Conservation (phyloP, 2,888 invertebrate genomes). For the Listrodromus nycthemerus region DNA sequence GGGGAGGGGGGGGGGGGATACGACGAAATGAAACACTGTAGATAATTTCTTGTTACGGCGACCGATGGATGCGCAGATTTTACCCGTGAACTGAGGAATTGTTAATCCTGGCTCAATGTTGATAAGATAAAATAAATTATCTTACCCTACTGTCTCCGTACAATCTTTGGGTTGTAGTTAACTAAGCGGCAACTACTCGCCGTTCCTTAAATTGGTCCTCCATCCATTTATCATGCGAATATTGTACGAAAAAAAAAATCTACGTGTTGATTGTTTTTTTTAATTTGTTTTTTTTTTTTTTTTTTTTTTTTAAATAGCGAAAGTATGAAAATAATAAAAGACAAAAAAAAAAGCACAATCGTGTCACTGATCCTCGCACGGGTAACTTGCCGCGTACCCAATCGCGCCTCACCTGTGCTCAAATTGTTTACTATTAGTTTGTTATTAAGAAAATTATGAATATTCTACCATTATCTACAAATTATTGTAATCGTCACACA, state of each 20-base stretch:
- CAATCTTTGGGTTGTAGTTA: constrained; percentile 7
- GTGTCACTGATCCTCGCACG: constrained; percentile 25
- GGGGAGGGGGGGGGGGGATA: constrained; percentile 21
- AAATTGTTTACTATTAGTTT: constrained; percentile 83
- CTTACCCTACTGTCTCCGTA: background rate
- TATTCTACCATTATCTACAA: constrained; percentile 70
- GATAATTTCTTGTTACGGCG: constrained; percentile 81
- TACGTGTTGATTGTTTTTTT: constrained; percentile 8
- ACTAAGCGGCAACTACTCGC: background rate
- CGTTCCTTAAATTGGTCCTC: constrained; percentile 7
- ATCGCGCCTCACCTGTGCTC: constrained; percentile 81
- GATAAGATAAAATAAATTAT: constrained; percentile 10
- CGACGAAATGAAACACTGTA: constrained; percentile 72
- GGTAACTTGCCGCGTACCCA: constrained; percentile 36
- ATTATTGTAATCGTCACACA: constrained; percentile 68
- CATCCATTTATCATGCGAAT: constrained; percentile 10
- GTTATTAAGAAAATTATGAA: constrained; percentile 70
- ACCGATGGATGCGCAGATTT: constrained; percentile 44
- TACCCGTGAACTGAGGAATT: constrained; percentile 34
- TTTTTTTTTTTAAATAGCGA: background rate
- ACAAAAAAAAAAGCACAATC: constrained; percentile 24
- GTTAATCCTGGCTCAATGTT: constrained; percentile 3
- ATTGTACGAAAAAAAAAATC: constrained; percentile 11
- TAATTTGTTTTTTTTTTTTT: background rate
- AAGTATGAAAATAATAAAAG: constrained; percentile 23